Conservation (phyloP, 2,888 invertebrate genomes). For the Andrena camellia region DNA sequence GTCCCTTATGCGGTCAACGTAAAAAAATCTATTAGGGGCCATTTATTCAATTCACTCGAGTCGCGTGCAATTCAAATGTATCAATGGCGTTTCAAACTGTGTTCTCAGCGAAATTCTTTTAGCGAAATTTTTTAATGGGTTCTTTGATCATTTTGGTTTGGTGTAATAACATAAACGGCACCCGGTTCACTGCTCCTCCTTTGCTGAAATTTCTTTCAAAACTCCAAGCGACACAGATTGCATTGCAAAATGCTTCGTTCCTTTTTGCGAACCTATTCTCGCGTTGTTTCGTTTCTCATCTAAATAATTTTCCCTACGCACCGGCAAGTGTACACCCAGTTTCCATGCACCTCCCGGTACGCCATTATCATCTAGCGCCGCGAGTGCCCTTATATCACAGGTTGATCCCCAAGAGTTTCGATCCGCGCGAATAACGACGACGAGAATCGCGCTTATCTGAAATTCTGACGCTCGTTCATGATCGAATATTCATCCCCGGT, state of each 20-base stretch:
- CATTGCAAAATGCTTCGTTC: neutral
- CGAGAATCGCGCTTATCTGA: slow-evolving; percentile 66
- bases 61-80: no score
- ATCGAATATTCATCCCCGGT: slow-evolving; percentile 70
- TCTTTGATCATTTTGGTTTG: no score
- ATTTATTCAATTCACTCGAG: no score
- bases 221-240: neutral
- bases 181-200: no score
- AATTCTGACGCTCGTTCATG: slow-evolving; percentile 67
- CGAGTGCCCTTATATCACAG: slow-evolving; percentile 47
- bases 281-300: neutral
- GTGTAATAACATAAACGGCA: no score
- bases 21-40: no score
- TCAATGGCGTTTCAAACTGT: no score
- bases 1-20: no score
- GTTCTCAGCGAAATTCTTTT: no score
- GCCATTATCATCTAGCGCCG: slow-evolving; percentile 58
- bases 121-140: no score
- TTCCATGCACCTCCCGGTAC: slow-evolving; percentile 9
- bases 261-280: neutral
- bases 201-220: no score
- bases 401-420: slow-evolving; percentile 62
- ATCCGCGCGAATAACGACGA: slow-evolving; percentile 60
- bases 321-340: slow-evolving; percentile 2
- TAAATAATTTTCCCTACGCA: neutral